These are phyloP conservation scores for Cydia pomonella DNA, from an alignment of 1,140 invertebrate species.

Conservation along the genomic window DNA sequence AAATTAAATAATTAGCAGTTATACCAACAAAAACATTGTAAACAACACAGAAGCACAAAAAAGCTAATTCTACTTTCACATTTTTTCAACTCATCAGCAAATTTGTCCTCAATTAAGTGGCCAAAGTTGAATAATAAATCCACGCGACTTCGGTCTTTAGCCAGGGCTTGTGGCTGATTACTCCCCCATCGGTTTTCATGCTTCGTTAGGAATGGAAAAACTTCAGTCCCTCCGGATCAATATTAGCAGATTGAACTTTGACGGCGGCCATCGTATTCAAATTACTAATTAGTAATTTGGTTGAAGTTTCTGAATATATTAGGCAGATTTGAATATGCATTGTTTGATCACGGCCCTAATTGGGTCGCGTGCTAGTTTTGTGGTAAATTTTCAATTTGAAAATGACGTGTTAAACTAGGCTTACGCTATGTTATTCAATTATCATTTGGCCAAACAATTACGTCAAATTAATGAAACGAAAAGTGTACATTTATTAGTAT, in stretches of 20 bases:
- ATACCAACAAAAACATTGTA: neutral
- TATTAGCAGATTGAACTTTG: constrained; percentile 53
- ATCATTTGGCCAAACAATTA: neutral
- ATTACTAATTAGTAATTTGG: constrained; percentile 48
- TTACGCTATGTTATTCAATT: neutral
- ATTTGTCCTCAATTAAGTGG: constrained; percentile 26
- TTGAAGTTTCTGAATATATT: constrained; percentile 28
- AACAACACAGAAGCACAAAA: neutral
- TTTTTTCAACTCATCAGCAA: constrained; percentile 25
- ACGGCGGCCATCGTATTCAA: constrained; percentile 46
- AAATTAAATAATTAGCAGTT: too few species aligned
- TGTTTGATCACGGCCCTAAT: constrained; percentile 6
- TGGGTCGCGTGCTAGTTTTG: neutral
- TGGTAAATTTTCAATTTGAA: constrained; percentile 4
- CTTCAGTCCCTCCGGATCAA: constrained; percentile 36
- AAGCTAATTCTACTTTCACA: neutral
- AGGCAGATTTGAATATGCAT: constrained; percentile 11
- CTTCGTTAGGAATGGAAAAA: constrained; percentile 49
- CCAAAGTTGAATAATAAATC: constrained; percentile 29
- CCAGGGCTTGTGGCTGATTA: constrained; percentile 46
- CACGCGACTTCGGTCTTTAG: constrained; percentile 10
- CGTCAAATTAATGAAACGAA: too few species aligned
- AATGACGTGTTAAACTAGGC: neutral
- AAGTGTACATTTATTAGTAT: too few species aligned
- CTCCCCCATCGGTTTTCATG: constrained; percentile 48